Percentiles rank a stretch among this genome's conserved stretches.
phyloP scores from a whole-genome alignment of 2,113 vertebrate genomes.

The Perognathus longimembris region DNA sequence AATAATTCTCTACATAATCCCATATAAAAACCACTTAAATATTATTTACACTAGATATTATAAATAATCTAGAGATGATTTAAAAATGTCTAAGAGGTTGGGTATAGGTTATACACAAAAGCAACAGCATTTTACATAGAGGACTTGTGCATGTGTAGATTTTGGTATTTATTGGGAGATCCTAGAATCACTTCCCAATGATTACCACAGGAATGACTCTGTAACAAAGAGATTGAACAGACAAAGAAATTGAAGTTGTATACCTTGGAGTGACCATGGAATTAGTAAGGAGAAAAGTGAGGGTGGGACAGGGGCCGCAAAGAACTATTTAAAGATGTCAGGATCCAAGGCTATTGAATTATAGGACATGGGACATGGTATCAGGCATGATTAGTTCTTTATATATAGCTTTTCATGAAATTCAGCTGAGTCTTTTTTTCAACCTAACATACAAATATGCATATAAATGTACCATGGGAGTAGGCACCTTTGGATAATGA shows the following conservation, averaged over 20 bases:
- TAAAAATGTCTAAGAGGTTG: not conserved
- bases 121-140: not conserved
- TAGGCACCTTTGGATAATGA: not conserved
- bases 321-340: not conserved
- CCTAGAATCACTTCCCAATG: not conserved
- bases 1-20: not conserved
- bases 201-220: not conserved
- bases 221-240: not conserved
- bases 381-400: not conserved
- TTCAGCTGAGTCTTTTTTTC: conserved; percentile 30
- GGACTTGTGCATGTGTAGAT: not conserved
- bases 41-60: not conserved
- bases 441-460: not conserved
- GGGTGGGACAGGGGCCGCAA: not conserved
- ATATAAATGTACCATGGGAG: not conserved
- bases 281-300: conserved; percentile 51
- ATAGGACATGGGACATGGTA: not conserved
- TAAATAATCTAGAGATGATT: not conserved
- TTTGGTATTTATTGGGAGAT: not conserved
- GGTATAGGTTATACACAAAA: not conserved
- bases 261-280: not conserved
- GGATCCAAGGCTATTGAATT: not conserved
- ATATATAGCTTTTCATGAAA: conserved; percentile 10
- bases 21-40: not conserved
- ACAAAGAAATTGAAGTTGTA: conserved; percentile 17